Conservation (phyloP, 2,797 vertebrate genomes). For the Gouania willdenowi region DNA sequence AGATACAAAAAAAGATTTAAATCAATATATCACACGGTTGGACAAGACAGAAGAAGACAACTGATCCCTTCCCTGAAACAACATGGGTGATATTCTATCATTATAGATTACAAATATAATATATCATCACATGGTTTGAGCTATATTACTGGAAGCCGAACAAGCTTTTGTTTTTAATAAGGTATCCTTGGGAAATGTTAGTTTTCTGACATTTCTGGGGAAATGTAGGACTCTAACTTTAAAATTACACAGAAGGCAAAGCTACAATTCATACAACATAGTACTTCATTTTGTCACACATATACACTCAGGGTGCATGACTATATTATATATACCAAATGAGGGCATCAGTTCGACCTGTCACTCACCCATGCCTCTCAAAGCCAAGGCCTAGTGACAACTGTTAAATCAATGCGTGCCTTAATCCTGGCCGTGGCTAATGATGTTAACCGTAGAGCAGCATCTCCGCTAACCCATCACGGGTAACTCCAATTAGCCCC, state of each 20-base stretch:
- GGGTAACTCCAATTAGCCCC: conserved; percentile 43
- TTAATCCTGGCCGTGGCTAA: conserved; percentile 41
- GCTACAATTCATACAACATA: too few relatives aligned
- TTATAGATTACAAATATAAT: conserved; percentile 25
- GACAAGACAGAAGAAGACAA: conserved; percentile 15
- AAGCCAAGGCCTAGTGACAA: conserved; percentile 63
- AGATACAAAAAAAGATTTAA: conserved; percentile 17
- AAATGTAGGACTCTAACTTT: too few relatives aligned
- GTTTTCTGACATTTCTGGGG: too few relatives aligned
- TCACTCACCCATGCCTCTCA: conserved; percentile 62
- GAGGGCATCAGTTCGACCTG: conserved; percentile 21
- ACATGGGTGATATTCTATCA: conserved; percentile 25
- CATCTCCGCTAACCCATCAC: conserved; percentile 44
- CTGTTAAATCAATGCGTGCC: conserved; percentile 63
- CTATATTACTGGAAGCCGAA: too few relatives aligned
- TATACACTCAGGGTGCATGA: conserved; percentile 13
- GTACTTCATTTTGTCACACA: neutral
- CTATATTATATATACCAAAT: too few relatives aligned
- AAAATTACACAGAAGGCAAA: too few relatives aligned
- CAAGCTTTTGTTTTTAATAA: too few relatives aligned
- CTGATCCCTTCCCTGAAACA: conserved; percentile 25
- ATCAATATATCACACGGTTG: conserved; percentile 34
- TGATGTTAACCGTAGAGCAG: conserved; percentile 57
- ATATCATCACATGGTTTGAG: too few relatives aligned
- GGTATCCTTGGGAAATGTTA: too few relatives aligned